Evolutionary conservation across 2,113 vertebrate genomes (phyloP).

Genomic region (Enhydra lutris): DNA sequence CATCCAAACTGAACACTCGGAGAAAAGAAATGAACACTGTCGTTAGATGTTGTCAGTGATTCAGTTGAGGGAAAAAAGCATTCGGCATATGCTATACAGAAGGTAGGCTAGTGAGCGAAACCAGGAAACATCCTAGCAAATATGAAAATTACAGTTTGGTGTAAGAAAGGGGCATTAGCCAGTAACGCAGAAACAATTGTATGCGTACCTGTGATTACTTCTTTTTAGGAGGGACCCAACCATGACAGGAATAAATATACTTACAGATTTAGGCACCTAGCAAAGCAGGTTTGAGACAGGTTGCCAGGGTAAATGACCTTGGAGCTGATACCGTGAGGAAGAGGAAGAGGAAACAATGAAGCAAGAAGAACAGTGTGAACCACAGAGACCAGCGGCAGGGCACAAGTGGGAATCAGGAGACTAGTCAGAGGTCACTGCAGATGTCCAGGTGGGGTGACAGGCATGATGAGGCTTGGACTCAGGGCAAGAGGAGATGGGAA

Average conservation of each 20-base stretch:
- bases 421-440: neutral
- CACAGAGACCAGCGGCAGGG: neutral
- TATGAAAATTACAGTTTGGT: neutral
- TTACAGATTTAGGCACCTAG: neutral
- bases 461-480: neutral
- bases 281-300: neutral
- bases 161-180: neutral
- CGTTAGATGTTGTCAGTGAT: neutral
- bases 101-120: neutral
- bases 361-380: neutral
- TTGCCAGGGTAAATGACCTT: neutral
- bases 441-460: neutral
- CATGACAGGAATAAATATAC: too few species aligned
- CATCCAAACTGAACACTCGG: slow-evolving; percentile 1
- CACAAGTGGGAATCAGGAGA: neutral
- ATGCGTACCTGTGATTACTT: neutral
- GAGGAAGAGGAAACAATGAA: neutral
- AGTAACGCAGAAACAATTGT: neutral
- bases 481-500: neutral
- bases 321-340: neutral
- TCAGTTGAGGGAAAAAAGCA: neutral
- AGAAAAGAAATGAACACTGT: neutral
- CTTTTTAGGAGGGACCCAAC: neutral
- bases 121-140: neutral
- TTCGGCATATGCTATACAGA: neutral